Evolutionary conservation across 2,797 vertebrate genomes (phyloP).

Genomic region (Acanthiza pusilla): DNA sequence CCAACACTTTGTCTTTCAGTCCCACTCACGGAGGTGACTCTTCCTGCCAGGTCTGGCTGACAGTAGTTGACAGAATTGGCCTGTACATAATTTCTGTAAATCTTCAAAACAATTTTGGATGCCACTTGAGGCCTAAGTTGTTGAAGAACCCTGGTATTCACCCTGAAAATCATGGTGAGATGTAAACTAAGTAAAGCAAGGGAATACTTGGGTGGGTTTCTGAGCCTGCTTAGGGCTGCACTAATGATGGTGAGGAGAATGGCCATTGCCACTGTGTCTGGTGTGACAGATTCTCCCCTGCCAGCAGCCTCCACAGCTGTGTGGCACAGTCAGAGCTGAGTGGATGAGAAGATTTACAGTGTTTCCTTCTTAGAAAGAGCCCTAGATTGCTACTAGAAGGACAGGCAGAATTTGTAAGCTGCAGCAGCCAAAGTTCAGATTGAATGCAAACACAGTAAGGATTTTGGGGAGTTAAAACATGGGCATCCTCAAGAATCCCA

Average conservation of each 20-base stretch:
- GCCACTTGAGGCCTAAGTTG: not conserved
- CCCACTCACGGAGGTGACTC: not conserved
- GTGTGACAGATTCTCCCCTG: not conserved
- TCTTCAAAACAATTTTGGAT: not conserved
- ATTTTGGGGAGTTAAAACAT: not conserved
- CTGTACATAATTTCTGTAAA: not conserved
- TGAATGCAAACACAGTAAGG: not conserved
- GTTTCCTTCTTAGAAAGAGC: not conserved
- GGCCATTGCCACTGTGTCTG: not conserved
- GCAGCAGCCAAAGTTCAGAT: not conserved
- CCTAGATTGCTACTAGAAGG: not conserved
- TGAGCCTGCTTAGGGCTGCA: not conserved
- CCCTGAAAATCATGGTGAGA: not conserved
- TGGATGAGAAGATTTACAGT: not conserved
- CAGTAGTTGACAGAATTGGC: not conserved
- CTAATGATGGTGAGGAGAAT: not conserved
- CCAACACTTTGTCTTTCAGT: not conserved
- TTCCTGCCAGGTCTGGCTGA: not conserved
- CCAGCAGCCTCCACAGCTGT: not conserved
- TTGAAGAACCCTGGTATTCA: not conserved
- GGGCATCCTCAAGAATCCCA: not conserved
- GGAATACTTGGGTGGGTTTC: accelerated
- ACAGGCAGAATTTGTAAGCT: not conserved
- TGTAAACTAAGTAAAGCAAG: not conserved
- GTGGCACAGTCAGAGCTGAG: not conserved